These are phyloP conservation scores for Linnaemya tessellans DNA, from an alignment of 2,888 invertebrate species.

Conservation along the genomic window DNA sequence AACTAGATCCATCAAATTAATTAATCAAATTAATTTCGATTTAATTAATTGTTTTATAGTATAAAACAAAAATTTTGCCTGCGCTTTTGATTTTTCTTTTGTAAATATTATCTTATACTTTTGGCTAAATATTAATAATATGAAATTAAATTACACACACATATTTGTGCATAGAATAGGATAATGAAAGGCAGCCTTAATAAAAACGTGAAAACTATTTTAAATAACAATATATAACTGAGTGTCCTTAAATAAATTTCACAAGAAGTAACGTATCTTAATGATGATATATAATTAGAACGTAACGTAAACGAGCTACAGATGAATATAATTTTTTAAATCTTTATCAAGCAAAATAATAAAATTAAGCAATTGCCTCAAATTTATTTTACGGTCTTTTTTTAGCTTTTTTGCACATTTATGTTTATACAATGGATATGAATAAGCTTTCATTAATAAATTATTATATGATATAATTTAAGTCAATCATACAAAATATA, in stretches of 20 bases:
- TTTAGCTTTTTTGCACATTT: constrained; percentile 61
- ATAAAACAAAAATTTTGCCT: constrained; percentile 12
- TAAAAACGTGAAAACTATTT: constrained; percentile 20
- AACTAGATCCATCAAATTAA: too few relatives aligned
- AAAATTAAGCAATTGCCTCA: constrained; percentile 53
- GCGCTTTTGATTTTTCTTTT: constrained; percentile 12
- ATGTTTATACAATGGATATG: constrained; percentile 35
- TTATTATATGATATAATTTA: constrained; percentile 27
- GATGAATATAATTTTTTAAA: constrained; percentile 57
- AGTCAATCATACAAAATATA: constrained; percentile 48
- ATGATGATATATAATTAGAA: constrained; percentile 46
- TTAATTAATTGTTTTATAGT: constrained; percentile 2
- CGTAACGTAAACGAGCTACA: constrained; percentile 49
- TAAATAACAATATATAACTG: constrained; percentile 43
- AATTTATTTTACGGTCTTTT: constrained; percentile 37
- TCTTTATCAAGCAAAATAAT: constrained; percentile 30
- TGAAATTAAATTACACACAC: neutral
- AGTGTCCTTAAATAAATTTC: constrained; percentile 68
- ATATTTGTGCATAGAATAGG: constrained; percentile 1
- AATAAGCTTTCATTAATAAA: constrained; percentile 1
- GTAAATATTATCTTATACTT: constrained; percentile 33
- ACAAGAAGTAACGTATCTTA: constrained; percentile 50
- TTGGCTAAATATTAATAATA: constrained; percentile 17
- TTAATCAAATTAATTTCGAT: neutral
- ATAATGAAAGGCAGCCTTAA: constrained; percentile 65